Base-by-base conservation (phyloP, 1,140 invertebrate species). In the Rhizoglyphus robini region DNA sequence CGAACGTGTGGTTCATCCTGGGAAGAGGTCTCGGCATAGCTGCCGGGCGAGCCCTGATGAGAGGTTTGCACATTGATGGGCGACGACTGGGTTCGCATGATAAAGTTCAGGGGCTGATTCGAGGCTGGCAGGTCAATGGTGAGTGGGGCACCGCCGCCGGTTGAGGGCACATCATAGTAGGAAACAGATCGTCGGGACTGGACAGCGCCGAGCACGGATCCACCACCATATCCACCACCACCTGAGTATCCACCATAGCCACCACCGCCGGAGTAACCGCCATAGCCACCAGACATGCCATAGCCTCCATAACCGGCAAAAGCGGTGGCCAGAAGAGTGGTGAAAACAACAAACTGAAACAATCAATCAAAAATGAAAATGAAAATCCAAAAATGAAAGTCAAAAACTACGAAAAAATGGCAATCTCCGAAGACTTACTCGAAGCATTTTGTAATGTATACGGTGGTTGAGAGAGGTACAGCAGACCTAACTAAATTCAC, bases 161-260 rank as follows among this genome's bases (percentile, higher is more conserved):
- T 63, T 2, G 62, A 65, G 20, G 62, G 62, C 23, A 63, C 62
- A 63, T 63, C 62, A 18, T 48, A 48, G 5, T 20, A 63, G 11
- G n/a, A n/a, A 11, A 63, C 1, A 15, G 15, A 20, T 18, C 27
- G 62, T 29, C 23, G 2, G 2, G 62, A 4, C 2, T 63, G 54
- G 61, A 63, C 59, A 27, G 62, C 62, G 20, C 15, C 62, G 20
- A 48, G 25, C 27, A 27, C 15, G n/a, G 13, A n/a, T 4, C 48
- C 41, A 65, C 29, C 4, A 27, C 63, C 29, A 63, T 15, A 57
- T 3, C 38, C 38, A 41, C 54, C 48, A 65, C 65, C 63, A 34
- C 61, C 29, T 5, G 36, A 23, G n/a, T 36, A 31, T 3, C 65
- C 65, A 23, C 63, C 60, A 34, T 34, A 27, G 20, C 32, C 27